Evolutionary conservation across 2,888 invertebrate species (phyloP).

Genomic region (Drosophila birchii): DNA sequence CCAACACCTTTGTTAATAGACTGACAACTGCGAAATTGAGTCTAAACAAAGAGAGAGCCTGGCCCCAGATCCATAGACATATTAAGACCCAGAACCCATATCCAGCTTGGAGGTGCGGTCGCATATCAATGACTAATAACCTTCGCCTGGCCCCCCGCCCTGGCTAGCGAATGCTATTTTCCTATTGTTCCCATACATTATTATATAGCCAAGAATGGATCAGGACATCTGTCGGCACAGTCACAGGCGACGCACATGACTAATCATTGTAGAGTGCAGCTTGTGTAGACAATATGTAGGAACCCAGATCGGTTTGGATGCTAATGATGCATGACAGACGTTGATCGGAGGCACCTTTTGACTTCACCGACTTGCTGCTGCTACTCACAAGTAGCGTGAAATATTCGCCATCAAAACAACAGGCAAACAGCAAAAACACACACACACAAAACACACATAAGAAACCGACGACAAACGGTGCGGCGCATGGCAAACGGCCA

Average conservation of each 20-base stretch:
- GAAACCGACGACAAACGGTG: constrained; percentile 24
- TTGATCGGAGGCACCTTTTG: constrained; percentile 48
- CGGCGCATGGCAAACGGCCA: constrained; percentile 17
- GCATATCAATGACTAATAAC: constrained; percentile 74
- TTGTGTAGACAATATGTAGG: constrained; percentile 51
- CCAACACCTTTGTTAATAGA: constrained; percentile 40
- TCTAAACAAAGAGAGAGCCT: constrained; percentile 23
- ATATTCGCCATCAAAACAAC: constrained; percentile 77
- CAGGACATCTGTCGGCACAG: constrained; percentile 74
- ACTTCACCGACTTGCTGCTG: constrained; percentile 31
- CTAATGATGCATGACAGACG: constrained; percentile 78
- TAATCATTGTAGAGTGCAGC: constrained; percentile 73
- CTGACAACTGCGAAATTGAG: constrained; percentile 32
- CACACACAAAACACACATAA: constrained; percentile 32
- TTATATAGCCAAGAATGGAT: constrained; percentile 28
- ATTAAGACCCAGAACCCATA: constrained; percentile 5
- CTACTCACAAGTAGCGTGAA: constrained; percentile 63
- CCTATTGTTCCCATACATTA: constrained; percentile 51
- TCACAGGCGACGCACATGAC: constrained; percentile 74
- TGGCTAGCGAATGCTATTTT: constrained; percentile 53
- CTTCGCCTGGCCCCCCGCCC: constrained; percentile 37
- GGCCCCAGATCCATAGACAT: constrained; percentile 1
- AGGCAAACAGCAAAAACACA: constrained; percentile 43
- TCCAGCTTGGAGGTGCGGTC: constrained; percentile 62
- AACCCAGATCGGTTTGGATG: constrained; percentile 19